Evolutionary conservation across 2,797 vertebrate genomes (phyloP).

Genomic region (Hephaestus fuliginosus): DNA sequence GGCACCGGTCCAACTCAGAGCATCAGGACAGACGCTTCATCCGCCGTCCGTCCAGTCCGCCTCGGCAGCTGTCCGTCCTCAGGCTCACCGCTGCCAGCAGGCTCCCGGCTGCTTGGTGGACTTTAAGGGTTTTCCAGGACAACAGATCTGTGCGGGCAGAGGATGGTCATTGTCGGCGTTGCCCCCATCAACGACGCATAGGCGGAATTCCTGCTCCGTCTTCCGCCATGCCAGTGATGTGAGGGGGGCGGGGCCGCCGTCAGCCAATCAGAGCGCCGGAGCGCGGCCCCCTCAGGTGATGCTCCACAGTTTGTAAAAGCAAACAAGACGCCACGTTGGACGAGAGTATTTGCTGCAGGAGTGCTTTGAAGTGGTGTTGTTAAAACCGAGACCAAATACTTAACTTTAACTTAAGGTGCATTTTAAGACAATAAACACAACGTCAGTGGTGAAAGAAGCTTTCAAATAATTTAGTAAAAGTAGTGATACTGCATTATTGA

Average conservation of each 20-base stretch:
- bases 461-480: no score
- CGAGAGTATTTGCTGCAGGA: no score
- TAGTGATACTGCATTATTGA: no score
- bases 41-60: conserved; percentile 29
- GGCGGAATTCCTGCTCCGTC: conserved; percentile 71
- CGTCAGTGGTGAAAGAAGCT: no score
- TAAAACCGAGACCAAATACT: no score
- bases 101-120: conserved; percentile 38
- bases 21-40: conserved; percentile 64
- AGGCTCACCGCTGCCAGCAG: not conserved
- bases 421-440: no score
- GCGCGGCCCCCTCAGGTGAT: conserved; percentile 24
- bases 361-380: no score
- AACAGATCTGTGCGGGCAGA: conserved; percentile 34
- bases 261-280: conserved; percentile 67
- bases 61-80: conserved; percentile 45
- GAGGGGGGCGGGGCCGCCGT: conserved; percentile 26
- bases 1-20: conserved; percentile 64
- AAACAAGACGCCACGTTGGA: not conserved
- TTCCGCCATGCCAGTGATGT: conserved; percentile 77
- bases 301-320: conserved; percentile 22
- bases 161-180: conserved; percentile 22
- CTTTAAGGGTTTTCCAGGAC: conserved; percentile 15
- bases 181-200: conserved; percentile 32
- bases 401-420: no score